These are phyloP conservation scores for Ormyrus nitidulus DNA, from an alignment of 2,888 invertebrate genomes.

Conservation along the genomic window DNA sequence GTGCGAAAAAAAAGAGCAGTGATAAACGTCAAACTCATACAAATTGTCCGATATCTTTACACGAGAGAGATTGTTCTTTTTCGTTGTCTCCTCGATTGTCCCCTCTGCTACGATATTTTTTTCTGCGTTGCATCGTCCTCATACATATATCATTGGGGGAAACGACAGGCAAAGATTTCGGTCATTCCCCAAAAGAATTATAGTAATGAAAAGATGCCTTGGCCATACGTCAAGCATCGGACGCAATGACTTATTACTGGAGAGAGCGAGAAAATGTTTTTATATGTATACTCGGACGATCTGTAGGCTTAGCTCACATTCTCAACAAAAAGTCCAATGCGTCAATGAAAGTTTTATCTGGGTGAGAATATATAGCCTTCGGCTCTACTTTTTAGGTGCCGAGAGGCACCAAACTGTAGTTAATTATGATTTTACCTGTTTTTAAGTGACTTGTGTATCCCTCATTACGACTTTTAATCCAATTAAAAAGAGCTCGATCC, in stretches of 20 bases:
- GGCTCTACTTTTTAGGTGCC: neutral
- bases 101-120: constrained; percentile 20
- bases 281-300: neutral
- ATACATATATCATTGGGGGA: constrained; percentile 50
- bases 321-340: constrained; percentile 14
- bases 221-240: constrained; percentile 13
- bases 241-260: constrained; percentile 49
- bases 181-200: constrained; percentile 51
- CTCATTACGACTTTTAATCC: no score
- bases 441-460: no score
- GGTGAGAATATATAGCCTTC: neutral
- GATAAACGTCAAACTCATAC: constrained; percentile 25
- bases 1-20: neutral
- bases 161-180: constrained; percentile 60
- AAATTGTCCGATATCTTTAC: constrained; percentile 19
- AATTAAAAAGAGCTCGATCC: no score
- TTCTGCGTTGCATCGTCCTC: constrained; percentile 29
- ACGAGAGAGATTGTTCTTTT: constrained; percentile 20
- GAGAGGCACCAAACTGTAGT: no score
- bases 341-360: constrained; percentile 12
- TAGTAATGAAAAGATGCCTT: constrained; percentile 59
- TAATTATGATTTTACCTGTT: no score
- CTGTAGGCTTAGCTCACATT: neutral
- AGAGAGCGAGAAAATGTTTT: constrained; percentile 53
- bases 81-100: constrained; percentile 47